Percentiles rank a stretch among this genome's conserved stretches.
Conservation (phyloP, 2,113 vertebrate genomes). For the cat (Felis catus) region DNA sequence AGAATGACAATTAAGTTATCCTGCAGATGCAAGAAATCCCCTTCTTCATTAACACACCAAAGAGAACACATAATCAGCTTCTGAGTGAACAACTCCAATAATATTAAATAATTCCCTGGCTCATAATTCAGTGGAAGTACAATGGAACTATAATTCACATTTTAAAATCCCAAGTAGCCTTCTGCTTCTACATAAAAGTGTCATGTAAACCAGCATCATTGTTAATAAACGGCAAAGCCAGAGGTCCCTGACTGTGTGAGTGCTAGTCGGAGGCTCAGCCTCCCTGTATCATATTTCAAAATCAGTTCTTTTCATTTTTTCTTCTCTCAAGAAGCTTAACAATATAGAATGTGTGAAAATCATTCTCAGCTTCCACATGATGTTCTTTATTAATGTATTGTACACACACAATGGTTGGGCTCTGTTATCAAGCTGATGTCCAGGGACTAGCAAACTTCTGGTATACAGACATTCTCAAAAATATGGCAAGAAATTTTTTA, state of each 20-base stretch:
- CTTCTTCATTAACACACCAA: slow-evolving; percentile 54
- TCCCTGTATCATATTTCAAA: neutral
- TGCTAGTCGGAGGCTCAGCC: neutral
- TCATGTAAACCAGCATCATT: neutral
- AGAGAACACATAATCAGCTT: slow-evolving; percentile 46
- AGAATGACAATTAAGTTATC: slow-evolving; percentile 42
- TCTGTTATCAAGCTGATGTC: neutral
- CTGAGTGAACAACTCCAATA: neutral
- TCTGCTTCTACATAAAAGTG: slow-evolving; percentile 36
- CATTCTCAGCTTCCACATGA: neutral
- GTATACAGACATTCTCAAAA: neutral
- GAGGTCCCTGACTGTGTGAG: neutral
- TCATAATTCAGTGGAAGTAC: slow-evolving; percentile 50
- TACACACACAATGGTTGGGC: neutral
- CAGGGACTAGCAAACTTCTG: neutral
- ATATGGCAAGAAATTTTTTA: neutral
- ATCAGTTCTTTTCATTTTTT: neutral
- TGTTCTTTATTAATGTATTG: neutral
- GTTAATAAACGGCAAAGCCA: slow-evolving; percentile 24
- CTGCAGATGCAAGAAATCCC: neutral
- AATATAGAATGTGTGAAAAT: neutral
- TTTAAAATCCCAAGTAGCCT: slow-evolving; percentile 35
- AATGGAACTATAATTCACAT: slow-evolving; percentile 52
- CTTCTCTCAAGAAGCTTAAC: neutral
- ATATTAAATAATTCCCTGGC: slow-evolving; percentile 35